Base-by-base conservation (phyloP, 30 jellyfish, hydroid and myxozoan species). In the Aurelia sp. region DNA sequence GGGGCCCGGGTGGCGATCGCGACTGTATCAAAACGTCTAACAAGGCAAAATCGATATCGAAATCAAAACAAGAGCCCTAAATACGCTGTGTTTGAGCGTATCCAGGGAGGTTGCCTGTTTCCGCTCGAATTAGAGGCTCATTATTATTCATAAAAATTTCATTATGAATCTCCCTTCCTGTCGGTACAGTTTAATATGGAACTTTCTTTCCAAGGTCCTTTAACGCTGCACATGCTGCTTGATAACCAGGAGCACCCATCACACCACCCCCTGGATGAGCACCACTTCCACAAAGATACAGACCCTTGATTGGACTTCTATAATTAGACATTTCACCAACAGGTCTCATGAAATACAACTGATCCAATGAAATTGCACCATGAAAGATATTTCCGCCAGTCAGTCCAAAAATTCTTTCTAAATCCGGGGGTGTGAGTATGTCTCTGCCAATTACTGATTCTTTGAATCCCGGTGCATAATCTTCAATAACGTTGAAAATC, bases 261-360 rank as follows among this genome's bases (percentile, higher is more conserved):
- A 84, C 93, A 62, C 93, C 93, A 44, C 93, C 93, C 21, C 93
- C 93, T 11, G 93, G 93, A 52, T 84, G 93, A 17, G 87, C 87
- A 31, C 87, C 93, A 72, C 87, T 73, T 17, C 87, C 86, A 51
- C 93, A 84, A 27, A 84, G 67, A 84, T 84, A 84, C 27, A 84
- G 69, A 27, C 87, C 87, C 51, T 72, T 59, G 22, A 84, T 51
- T 17, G 93, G 93, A 22, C 87, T 47, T 65, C 62, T 22, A 55
- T 84, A 84, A 67, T 72, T 71, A 58, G 87, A 52, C 86, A 71
- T 71, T 19, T 76, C 40, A 17, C 81, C 48, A 23, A 84, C 74
- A 0, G 93, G 93, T 7, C 93, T 62, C 87, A 71, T 84, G 65
- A 73, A 84, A 35, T 84, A 84, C 55, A 84, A 63, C 18, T 84